Evolutionary conservation across 2,888 invertebrate species (phyloP).

Genomic region (Eupithecia centaureata): DNA sequence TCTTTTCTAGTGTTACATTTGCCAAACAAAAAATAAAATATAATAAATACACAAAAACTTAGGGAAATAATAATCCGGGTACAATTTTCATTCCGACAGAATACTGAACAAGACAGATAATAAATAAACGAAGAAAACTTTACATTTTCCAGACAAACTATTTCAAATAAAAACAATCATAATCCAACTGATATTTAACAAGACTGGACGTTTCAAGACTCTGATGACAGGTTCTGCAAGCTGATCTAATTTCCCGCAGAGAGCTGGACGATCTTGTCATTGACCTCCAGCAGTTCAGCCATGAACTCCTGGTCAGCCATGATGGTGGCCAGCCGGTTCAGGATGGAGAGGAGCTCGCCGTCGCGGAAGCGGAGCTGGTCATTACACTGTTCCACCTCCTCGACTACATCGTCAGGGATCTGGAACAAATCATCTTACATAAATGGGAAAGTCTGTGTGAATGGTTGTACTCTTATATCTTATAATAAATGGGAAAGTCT

Average conservation of each 20-base stretch:
- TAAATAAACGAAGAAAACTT: too few species aligned
- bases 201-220: neutral
- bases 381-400: conserved; percentile 88
- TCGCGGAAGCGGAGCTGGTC: conserved; percentile 88
- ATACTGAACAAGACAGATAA: too few species aligned
- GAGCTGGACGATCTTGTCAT: conserved; percentile 86
- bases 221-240: neutral
- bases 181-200: neutral
- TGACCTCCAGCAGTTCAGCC: conserved; percentile 89
- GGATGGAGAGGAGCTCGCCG: conserved; percentile 86
- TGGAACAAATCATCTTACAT: too few species aligned
- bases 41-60: too few species aligned
- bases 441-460: too few species aligned
- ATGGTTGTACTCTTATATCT: too few species aligned
- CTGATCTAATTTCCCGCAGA: conserved; percentile 67
- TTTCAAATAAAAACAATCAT: neutral
- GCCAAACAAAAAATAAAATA: neutral
- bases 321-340: conserved; percentile 87
- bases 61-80: too few species aligned
- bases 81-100: too few species aligned
- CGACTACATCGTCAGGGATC: conserved; percentile 87
- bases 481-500: too few species aligned
- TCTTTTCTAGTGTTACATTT: too few species aligned
- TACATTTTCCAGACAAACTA: too few species aligned
- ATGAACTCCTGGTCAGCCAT: conserved; percentile 90